A percentile compares a stretch with the other conserved stretches of the same genome.
Evolutionary conservation across 2,888 invertebrate species (phyloP).

Genomic region (Vannuccia rotundouncinata): DNA sequence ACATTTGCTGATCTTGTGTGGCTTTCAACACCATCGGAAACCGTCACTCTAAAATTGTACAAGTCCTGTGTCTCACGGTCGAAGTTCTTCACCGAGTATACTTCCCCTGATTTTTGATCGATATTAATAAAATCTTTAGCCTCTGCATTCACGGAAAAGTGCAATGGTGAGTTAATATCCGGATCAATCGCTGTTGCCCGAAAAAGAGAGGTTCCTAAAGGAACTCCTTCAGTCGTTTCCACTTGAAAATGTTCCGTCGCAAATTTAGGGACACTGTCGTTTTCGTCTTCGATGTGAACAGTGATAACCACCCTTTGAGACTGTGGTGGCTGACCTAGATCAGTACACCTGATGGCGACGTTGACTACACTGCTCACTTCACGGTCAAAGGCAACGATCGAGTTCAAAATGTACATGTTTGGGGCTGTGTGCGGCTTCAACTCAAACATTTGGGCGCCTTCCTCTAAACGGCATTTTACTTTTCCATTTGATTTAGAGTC

Average conservation of each 20-base stretch:
- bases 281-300: neutral
- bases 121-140: slow-evolving; percentile 1
- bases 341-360: neutral
- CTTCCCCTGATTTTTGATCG: neutral
- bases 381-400: neutral
- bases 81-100: neutral
- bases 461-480: neutral
- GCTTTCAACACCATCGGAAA: neutral
- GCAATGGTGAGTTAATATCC: neutral
- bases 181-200: neutral
- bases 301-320: neutral
- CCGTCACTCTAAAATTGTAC: neutral
- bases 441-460: neutral
- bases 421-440: neutral
- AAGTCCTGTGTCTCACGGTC: neutral
- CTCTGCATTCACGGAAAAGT: neutral
- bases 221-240: neutral
- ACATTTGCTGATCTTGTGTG: neutral
- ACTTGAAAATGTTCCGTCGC: neutral
- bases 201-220: neutral
- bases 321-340: neutral
- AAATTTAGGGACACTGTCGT: neutral
- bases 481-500: neutral
- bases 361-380: neutral
- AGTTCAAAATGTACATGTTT: neutral